A percentile compares a stretch with the other conserved stretches of the same genome.
Conservation (phyloP, 2,797 vertebrate species). For the Leontopithecus rosalia region DNA sequence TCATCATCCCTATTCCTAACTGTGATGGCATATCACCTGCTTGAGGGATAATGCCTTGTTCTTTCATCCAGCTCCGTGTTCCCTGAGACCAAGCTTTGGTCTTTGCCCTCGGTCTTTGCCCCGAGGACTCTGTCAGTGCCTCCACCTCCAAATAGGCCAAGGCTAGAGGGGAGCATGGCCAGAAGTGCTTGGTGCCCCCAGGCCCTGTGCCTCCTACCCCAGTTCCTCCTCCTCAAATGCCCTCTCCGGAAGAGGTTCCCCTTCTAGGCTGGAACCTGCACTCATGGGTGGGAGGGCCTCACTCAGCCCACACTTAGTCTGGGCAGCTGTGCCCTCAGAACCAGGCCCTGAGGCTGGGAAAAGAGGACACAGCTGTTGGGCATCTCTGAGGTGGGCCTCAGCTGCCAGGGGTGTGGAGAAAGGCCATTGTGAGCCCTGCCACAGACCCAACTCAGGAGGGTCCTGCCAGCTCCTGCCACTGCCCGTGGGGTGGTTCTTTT, state of each 20-base stretch:
- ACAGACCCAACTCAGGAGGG: neutral
- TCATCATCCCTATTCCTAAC: neutral
- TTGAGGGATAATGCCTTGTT: neutral
- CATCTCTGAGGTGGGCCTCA: constrained; percentile 74
- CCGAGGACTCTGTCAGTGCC: neutral
- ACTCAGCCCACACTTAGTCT: neutral
- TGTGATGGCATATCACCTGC: neutral
- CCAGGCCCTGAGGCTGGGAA: constrained; percentile 27
- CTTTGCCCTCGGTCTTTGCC: neutral
- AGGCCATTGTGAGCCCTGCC: constrained; percentile 38
- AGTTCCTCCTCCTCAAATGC: neutral
- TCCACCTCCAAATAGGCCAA: neutral
- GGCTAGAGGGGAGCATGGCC: neutral
- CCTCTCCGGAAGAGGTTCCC: neutral
- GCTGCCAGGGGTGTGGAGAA: constrained; percentile 71
- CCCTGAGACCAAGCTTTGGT: constrained; percentile 23
- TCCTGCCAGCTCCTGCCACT: constrained; percentile 50
- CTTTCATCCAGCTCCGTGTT: neutral
- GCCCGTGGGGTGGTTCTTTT: neutral
- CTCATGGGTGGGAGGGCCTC: neutral
- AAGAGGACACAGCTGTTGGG: constrained; percentile 72
- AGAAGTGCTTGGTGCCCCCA: neutral
- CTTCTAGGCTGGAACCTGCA: neutral
- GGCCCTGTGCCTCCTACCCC: neutral
- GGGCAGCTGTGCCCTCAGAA: constrained; percentile 67